Evolutionary conservation across 2,113 vertebrate species (phyloP).

Genomic region (Chaetodon auriga): DNA sequence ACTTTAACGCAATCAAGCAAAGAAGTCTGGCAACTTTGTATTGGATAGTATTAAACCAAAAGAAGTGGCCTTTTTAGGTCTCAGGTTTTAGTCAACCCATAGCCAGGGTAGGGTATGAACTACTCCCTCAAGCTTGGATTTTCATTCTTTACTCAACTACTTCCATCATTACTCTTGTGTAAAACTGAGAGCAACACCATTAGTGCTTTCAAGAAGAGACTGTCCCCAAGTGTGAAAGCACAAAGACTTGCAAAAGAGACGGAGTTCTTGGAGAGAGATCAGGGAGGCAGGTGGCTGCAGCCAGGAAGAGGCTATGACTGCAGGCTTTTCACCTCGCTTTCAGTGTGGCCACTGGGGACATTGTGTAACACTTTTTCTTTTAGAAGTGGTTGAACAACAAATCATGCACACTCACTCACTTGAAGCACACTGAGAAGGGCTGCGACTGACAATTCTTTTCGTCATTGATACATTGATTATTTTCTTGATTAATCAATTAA

Average conservation of each 20-base stretch:
- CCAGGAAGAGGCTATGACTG: neutral
- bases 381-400: neutral
- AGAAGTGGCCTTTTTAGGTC: neutral
- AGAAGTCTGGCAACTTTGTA: neutral
- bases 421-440: neutral
- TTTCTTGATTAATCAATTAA: neutral
- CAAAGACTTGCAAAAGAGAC: neutral
- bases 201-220: neutral
- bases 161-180: neutral
- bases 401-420: neutral
- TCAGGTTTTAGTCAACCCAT: neutral
- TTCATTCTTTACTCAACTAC: neutral
- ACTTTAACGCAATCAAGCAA: conserved; percentile 7
- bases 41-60: neutral
- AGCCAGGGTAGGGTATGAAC: neutral
- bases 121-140: neutral
- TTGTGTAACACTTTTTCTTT: neutral
- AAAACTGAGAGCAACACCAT: neutral
- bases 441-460: neutral
- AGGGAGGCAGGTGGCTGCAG: neutral
- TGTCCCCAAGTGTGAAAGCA: neutral
- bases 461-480: too few species aligned
- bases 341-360: neutral
- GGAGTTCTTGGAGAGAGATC: neutral
- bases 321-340: neutral